These are phyloP conservation scores for Sporophila hypoxantha DNA, from an alignment of 2,113 vertebrate species.

Conservation along the genomic window DNA sequence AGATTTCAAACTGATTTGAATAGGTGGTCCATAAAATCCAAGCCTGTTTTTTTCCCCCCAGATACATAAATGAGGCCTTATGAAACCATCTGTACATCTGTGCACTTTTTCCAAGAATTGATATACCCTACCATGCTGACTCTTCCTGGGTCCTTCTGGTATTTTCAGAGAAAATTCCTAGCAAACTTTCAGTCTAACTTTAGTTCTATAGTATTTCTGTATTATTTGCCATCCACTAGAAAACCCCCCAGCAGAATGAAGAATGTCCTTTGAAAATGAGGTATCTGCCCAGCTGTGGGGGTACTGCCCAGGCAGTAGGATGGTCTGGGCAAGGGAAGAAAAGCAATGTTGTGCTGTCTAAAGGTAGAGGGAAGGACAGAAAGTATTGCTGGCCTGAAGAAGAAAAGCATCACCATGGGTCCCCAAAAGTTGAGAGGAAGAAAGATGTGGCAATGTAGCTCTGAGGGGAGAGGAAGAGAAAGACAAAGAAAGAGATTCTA, in stretches of 20 bases:
- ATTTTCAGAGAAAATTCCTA: background rate
- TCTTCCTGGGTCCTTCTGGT: background rate
- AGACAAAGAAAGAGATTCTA: background rate
- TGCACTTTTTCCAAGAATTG: background rate
- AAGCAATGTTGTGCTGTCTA: background rate
- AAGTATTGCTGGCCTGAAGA: background rate
- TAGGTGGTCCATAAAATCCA: conserved; percentile 20
- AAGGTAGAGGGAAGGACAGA: background rate
- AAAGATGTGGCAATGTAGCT: background rate
- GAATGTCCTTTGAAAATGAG: background rate
- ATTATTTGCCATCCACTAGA: background rate
- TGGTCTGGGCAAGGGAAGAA: background rate
- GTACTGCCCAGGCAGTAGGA: background rate
- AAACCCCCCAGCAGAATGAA: background rate
- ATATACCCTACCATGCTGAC: background rate
- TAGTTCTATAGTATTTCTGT: background rate
- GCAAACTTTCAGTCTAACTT: background rate
- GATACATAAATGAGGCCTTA: background rate
- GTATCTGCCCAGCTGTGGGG: background rate
- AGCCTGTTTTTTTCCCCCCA: background rate
- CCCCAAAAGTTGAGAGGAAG: background rate
- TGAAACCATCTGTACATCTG: conserved; percentile 9
- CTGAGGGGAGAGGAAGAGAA: background rate
- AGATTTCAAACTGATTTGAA: conserved; percentile 22
- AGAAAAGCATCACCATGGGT: background rate